A percentile compares a stretch with the other conserved stretches of the same genome.
Conservation (phyloP, 2,113 vertebrate species). For the Plecotus auritus region DNA sequence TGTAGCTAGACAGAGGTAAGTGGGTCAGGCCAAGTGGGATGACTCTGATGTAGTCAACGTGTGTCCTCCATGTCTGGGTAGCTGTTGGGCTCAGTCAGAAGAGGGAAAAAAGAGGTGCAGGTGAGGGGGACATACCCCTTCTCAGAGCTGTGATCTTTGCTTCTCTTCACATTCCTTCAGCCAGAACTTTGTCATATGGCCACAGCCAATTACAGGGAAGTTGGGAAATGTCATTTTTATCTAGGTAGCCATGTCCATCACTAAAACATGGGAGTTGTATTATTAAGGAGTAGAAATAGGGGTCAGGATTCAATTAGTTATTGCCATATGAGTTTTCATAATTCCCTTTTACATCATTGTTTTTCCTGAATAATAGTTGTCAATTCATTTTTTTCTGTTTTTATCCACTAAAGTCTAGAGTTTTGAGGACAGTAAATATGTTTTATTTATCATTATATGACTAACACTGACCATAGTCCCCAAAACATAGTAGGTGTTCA, state of each 20-base stretch:
- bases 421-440: neutral
- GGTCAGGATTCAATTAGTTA: neutral
- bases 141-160: neutral
- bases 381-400: neutral
- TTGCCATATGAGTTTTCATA: neutral
- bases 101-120: neutral
- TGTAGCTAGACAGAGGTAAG: neutral
- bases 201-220: neutral
- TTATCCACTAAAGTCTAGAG: neutral
- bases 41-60: neutral
- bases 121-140: neutral
- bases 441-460: neutral
- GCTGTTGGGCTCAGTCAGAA: neutral
- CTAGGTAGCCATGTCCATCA: neutral
- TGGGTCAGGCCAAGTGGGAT: accelerated
- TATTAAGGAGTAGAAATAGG: neutral
- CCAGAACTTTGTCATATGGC: neutral
- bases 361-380: neutral
- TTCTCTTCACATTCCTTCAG: neutral
- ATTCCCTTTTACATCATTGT: neutral
- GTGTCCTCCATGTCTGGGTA: neutral
- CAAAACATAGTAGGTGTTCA: neutral
- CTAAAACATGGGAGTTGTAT: neutral
- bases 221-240: neutral
- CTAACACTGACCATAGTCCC: neutral